Conservation (phyloP, 2,888 invertebrate genomes). For the Onthophagus sagittarius region DNA sequence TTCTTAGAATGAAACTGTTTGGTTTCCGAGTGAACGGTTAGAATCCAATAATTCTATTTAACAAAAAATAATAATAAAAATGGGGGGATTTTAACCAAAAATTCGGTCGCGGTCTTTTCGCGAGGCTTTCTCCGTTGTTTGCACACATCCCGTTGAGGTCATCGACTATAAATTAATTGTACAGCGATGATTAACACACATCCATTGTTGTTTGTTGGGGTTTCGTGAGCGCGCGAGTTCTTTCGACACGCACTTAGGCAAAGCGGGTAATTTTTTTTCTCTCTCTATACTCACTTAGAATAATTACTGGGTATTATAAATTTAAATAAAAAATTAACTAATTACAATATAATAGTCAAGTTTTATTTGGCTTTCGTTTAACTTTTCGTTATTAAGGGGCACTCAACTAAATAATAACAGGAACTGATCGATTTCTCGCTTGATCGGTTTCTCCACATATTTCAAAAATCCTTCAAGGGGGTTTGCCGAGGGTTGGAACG, state of each 20-base stretch:
- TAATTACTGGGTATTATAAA: neutral
- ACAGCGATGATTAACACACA: neutral
- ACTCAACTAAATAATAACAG: constrained; percentile 27
- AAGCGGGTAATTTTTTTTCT: neutral
- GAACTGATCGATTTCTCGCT: constrained; percentile 50
- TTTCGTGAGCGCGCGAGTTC: neutral
- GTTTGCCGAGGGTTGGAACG: neutral
- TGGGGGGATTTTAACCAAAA: neutral
- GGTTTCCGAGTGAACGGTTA: neutral
- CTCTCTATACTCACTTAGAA: neutral
- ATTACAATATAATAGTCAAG: neutral
- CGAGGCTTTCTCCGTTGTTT: neutral
- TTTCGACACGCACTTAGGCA: neutral
- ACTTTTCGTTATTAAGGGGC: constrained; percentile 24
- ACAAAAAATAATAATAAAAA: neutral
- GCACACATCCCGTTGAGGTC: neutral
- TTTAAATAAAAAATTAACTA: neutral
- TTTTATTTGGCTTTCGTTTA: neutral
- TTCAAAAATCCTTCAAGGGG: constrained; percentile 22
- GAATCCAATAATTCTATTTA: no score
- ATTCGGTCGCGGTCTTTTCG: neutral
- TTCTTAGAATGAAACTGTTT: neutral
- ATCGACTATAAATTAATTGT: neutral
- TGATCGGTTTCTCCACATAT: constrained; percentile 41
- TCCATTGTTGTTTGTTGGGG: neutral